Base-by-base conservation (phyloP, 2,797 vertebrate species). In the Helostoma temminkii region DNA sequence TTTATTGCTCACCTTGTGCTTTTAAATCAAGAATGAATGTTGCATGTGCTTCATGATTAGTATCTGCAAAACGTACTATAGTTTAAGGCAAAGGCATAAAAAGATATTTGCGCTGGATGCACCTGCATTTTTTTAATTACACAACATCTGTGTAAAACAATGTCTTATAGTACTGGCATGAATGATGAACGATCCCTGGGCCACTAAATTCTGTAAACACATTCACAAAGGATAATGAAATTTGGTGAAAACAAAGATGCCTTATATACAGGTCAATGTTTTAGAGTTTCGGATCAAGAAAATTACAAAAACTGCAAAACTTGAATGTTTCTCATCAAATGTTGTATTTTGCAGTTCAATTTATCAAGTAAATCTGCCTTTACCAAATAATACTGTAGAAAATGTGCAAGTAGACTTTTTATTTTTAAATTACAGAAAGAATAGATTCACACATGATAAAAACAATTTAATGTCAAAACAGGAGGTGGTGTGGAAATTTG, bases 1-100 rank as follows among this genome's bases (percentile, higher is more conserved):
- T 74, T 78, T 39, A 60, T 55, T 54, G 71, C 74, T 87, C 78
- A 90, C 88, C 86, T 86, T 75, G 67, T 70, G 86, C 65, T 83
- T 81, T 84, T 57, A 82, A 81, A 78, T 82, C 60, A 67, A 66
- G 57, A 78, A 76, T 78, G 62, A 80, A 85, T 79, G 66, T 76
- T 47, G 79, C 75, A 70, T 60, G 62, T 77, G 82, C 68, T 37
- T 69, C 19, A 36, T 82, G 71, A 83, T 72, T 76, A 36, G 61
- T 76, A 80, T 74, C 26, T 42, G 24, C 7, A 45, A 63, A 57
- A 47, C 12, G 49, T 64, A 61, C 60, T 57, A 61, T 43, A n/a
- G n/a, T n/a, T n/a, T 16, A 34, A 47, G 28, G 46, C 36, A 69
- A 59, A 53, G 50, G 55, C 66, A 63, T 43, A 64, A 77, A 32